Conservation (phyloP, 2,888 invertebrate species). For the Deladenus siricidicola region DNA sequence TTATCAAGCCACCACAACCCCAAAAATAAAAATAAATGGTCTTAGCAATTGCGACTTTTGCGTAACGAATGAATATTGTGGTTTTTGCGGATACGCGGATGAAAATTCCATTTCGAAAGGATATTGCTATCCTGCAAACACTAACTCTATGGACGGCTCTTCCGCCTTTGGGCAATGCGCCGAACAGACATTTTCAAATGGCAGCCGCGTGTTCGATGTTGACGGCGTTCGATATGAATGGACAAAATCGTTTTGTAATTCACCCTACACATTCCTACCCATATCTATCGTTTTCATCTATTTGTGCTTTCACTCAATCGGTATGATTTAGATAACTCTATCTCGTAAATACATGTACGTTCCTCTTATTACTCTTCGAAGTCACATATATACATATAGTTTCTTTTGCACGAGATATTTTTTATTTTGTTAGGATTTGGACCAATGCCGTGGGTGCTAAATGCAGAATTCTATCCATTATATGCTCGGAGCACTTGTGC, state of each 20-base stretch:
- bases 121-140: slow-evolving; percentile 30
- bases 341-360: background rate
- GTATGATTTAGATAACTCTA: no score
- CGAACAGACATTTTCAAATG: background rate
- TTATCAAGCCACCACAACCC: no score
- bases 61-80: slow-evolving; percentile 55
- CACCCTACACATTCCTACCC: slow-evolving; percentile 53
- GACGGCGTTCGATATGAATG: slow-evolving; percentile 16
- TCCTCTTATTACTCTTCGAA: no score
- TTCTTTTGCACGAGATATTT: no score
- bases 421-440: slow-evolving; percentile 59
- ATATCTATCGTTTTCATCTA: slow-evolving; percentile 49
- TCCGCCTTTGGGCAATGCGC: slow-evolving; percentile 9
- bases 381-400: no score
- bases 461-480: slow-evolving; percentile 59
- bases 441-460: slow-evolving; percentile 60
- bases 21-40: no score
- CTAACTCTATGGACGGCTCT: background rate
- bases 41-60: slow-evolving; percentile 56
- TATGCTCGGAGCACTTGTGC: slow-evolving; percentile 58
- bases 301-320: slow-evolving; percentile 29
- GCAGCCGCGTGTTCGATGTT: background rate
- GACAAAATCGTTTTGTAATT: slow-evolving; percentile 23
- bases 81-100: slow-evolving; percentile 35
- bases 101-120: slow-evolving; percentile 8